These are phyloP conservation scores for Carassius gibelio DNA, from an alignment of 2,113 vertebrate species.

Conservation along the genomic window DNA sequence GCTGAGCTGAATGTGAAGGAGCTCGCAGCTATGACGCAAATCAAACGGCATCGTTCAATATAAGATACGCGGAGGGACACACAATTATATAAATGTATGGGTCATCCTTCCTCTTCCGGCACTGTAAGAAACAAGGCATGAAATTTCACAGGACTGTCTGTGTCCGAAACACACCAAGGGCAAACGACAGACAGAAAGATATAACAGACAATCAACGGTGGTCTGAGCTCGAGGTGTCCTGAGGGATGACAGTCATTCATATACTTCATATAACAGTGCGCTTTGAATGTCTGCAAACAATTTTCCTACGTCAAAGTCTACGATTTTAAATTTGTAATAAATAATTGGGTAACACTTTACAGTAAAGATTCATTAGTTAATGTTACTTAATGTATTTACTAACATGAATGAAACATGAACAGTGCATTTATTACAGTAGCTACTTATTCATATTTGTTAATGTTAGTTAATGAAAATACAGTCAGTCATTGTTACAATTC, in stretches of 20 bases:
- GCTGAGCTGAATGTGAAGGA: constrained; percentile 3
- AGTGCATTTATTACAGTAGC: too few relatives aligned
- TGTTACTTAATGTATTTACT: too few relatives aligned
- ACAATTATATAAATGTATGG: background rate
- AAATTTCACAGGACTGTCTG: constrained; percentile 10
- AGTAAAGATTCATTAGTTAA: too few relatives aligned
- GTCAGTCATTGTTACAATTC: too few relatives aligned
- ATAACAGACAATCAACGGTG: background rate
- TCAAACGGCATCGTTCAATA: constrained; percentile 26
- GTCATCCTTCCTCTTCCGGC: background rate
- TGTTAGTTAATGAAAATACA: too few relatives aligned
- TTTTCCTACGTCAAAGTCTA: background rate
- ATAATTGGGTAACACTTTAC: background rate
- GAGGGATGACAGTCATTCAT: background rate
- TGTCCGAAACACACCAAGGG: constrained; percentile 9
- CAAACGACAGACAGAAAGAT: background rate
- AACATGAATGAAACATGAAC: too few relatives aligned
- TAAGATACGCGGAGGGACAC: constrained; percentile 18
- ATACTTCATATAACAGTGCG: background rate
- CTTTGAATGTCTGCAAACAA: background rate
- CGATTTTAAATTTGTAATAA: background rate
- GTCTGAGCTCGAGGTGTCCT: background rate
- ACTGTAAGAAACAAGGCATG: background rate
- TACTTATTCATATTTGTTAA: too few relatives aligned
- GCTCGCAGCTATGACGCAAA: constrained; percentile 35